Percentiles rank a stretch among this genome's conserved stretches.
Evolutionary conservation across 2,113 vertebrate genomes (phyloP).

Genomic region (Oriolus oriolus): DNA sequence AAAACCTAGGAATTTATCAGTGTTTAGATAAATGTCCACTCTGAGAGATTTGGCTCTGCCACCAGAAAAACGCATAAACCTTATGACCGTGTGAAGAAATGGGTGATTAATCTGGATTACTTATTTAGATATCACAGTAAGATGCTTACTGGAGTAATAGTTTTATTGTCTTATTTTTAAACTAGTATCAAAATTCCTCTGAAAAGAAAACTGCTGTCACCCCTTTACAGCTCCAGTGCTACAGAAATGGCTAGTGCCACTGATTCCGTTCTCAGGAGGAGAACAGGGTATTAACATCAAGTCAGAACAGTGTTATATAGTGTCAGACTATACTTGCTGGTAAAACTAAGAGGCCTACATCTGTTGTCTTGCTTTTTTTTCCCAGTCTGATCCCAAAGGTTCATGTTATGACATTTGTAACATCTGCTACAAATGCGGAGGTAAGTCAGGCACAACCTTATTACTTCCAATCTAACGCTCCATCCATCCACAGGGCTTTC

Average conservation of each 20-base stretch:
- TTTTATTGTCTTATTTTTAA: conserved; percentile 20
- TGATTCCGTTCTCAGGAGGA: neutral
- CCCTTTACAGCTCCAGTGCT: neutral
- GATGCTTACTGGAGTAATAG: neutral
- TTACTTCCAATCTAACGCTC: conserved; percentile 68
- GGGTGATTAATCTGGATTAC: neutral
- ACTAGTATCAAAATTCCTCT: conserved; percentile 22
- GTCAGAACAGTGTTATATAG: conserved; percentile 43
- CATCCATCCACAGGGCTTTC: conserved; percentile 60
- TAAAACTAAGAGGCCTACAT: conserved; percentile 63
- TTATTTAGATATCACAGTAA: neutral
- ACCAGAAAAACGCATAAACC: neutral
- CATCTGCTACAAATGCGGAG: conserved; percentile 70
- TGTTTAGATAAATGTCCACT: neutral
- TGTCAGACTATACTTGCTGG: conserved; percentile 49
- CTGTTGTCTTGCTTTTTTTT: conserved; percentile 56
- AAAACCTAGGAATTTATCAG: neutral
- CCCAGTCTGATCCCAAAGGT: conserved; percentile 64
- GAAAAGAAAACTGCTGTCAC: neutral
- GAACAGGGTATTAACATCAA: conserved; percentile 36
- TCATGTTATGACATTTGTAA: conserved; percentile 71
- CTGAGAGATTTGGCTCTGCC: neutral
- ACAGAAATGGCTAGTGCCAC: neutral
- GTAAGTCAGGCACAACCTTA: conserved; percentile 71
- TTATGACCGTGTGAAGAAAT: neutral